phyloP scores from a whole-genome alignment of 2,113 vertebrate genomes.

The Mirza zaza region DNA sequence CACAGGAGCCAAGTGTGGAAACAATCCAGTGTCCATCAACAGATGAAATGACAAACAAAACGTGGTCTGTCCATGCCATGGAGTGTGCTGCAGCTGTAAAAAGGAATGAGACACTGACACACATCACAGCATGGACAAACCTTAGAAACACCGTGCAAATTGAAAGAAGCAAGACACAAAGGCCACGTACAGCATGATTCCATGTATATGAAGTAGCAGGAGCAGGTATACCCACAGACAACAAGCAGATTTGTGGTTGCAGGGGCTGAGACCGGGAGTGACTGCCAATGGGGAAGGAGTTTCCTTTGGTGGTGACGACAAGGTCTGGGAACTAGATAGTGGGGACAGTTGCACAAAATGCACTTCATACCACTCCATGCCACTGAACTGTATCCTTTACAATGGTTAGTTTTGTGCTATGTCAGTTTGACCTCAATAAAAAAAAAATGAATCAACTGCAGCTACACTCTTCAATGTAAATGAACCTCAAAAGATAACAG shows the following conservation, averaged over 20 bases:
- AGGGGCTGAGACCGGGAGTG: not conserved
- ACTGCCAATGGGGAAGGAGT: not conserved
- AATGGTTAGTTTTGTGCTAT: not conserved
- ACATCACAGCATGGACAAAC: fast-evolving
- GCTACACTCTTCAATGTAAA: not conserved
- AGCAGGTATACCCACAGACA: not conserved
- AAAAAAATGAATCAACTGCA: not conserved
- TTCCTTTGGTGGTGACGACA: not conserved
- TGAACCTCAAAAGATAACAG: not conserved
- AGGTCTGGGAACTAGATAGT: not conserved
- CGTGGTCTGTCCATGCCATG: not conserved
- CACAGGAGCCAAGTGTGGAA: not conserved
- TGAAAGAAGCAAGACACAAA: not conserved
- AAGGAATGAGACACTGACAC: not conserved
- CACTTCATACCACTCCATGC: not conserved
- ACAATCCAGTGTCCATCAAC: not conserved
- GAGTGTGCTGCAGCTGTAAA: not conserved
- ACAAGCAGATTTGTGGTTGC: not conserved
- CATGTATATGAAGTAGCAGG: no score
- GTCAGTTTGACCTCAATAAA: not conserved
- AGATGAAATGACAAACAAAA: not conserved
- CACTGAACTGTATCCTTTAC: not conserved
- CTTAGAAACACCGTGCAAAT: not conserved
- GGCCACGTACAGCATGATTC: not conserved
- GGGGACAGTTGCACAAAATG: not conserved